Evolutionary conservation across 2,113 vertebrate species (phyloP).

Genomic region (Crotalus tigris): DNA sequence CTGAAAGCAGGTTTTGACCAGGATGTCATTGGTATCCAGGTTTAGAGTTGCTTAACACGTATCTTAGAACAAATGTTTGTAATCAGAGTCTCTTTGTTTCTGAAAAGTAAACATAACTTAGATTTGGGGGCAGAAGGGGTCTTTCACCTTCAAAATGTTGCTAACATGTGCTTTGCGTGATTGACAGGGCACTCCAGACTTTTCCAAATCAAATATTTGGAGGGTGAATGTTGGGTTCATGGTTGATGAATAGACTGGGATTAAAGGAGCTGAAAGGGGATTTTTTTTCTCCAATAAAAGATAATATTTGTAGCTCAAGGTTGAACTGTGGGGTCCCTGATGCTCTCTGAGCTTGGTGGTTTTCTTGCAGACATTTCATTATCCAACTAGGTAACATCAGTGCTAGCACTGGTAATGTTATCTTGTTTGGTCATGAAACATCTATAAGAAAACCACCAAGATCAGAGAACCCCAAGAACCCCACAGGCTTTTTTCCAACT

Average conservation of each 20-base stretch:
- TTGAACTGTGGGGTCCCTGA: too few relatives aligned
- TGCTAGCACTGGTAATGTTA: too few relatives aligned
- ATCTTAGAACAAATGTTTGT: not conserved
- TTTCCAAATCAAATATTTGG: not conserved
- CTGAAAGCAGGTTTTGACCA: not conserved
- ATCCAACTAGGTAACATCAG: too few relatives aligned
- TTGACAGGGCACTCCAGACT: not conserved
- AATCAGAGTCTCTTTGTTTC: not conserved
- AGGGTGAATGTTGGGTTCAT: not conserved
- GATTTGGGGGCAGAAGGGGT: not conserved
- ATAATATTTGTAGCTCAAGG: too few relatives aligned
- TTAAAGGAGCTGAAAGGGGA: not conserved
- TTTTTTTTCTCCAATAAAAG: too few relatives aligned
- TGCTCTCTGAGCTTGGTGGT: too few relatives aligned
- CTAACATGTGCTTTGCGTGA: not conserved
- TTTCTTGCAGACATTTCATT: too few relatives aligned
- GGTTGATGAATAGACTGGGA: not conserved
- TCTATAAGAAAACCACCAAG: too few relatives aligned
- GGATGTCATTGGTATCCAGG: not conserved
- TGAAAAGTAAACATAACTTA: not conserved
- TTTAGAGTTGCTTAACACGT: not conserved
- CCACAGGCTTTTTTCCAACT: not conserved
- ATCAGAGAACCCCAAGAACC: too few relatives aligned
- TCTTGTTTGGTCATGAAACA: too few relatives aligned
- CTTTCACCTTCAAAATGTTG: not conserved